Evolutionary conservation across 35 echinoderm and acorn worm genomes (phyloP).

Genomic region (Ophioderma brevispina): DNA sequence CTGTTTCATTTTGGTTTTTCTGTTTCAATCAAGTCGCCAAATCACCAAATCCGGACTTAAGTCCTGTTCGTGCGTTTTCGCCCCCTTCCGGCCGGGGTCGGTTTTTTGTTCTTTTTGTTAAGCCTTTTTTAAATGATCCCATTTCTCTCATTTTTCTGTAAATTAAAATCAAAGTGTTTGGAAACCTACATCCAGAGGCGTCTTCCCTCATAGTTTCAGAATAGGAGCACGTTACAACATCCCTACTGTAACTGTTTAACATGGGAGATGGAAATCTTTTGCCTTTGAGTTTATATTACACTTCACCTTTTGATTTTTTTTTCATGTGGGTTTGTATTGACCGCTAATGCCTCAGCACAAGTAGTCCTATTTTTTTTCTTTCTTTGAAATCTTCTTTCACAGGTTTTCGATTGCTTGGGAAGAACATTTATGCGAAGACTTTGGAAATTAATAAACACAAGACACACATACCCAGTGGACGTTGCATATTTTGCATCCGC

Average conservation of each 20-base stretch:
- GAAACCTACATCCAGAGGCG: not conserved
- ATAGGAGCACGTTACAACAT: not conserved
- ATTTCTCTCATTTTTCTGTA: not conserved
- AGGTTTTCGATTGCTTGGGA: no score
- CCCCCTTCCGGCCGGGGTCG: not conserved
- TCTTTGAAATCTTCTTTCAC: no score
- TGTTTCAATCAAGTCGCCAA: not conserved
- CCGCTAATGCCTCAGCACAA: no score
- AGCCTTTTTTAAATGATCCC: not conserved
- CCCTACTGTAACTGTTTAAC: not conserved
- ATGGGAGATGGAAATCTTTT: not conserved
- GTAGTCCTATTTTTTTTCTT: no score
- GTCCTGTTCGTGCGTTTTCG: not conserved
- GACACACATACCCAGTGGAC: no score
- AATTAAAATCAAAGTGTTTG: not conserved
- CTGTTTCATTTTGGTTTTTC: not conserved
- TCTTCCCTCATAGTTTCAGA: not conserved
- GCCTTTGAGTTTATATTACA: slow-evolving; percentile 1
- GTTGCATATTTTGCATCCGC: no score
- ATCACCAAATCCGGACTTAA: not conserved
- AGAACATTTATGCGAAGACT: no score
- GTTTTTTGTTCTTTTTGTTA: not conserved
- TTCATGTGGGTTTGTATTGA: no score
- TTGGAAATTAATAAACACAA: no score
- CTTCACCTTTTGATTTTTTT: not conserved